Conservation (phyloP, 2,888 invertebrate genomes). For the Erebia aethiops region DNA sequence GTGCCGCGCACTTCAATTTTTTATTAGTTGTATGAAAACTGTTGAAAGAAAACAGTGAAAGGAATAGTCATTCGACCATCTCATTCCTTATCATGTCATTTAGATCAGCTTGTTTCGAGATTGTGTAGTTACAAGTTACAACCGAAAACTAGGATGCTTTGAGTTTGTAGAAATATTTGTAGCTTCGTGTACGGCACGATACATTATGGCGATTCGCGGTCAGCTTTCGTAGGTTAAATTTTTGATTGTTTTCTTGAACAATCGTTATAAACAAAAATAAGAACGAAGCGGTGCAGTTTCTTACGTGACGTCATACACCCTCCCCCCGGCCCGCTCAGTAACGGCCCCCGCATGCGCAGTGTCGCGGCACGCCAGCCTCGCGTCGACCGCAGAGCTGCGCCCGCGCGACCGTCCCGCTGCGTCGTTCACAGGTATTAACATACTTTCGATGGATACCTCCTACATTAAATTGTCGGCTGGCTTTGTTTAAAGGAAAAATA, state of each 20-base stretch:
- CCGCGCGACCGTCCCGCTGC: constrained; percentile 57
- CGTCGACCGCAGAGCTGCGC: constrained; percentile 65
- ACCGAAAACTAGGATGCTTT: no score
- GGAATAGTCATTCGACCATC: no score
- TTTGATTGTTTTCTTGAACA: background rate
- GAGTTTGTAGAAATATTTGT: no score
- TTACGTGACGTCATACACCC: constrained; percentile 7
- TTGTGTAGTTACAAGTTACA: no score
- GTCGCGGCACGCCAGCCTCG: constrained; percentile 75
- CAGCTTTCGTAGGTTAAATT: no score
- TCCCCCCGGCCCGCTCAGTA: constrained; percentile 37
- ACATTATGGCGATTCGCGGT: no score
- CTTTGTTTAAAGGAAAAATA: background rate
- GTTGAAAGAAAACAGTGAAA: no score
- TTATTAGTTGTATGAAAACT: no score
- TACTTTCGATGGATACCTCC: constrained; percentile 5
- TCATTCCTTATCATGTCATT: no score
- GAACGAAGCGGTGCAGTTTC: background rate
- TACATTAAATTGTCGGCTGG: constrained; percentile 7
- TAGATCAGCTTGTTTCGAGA: no score
- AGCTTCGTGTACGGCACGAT: no score
- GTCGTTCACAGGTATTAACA: constrained; percentile 62
- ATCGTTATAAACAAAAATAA: background rate
- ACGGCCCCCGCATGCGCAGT: constrained; percentile 73
- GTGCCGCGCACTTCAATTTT: no score